Evolutionary conservation across 2,797 vertebrate species (phyloP), one percentile per base, ranked within the genome.

Genomic region (Manis pentadactyla): DNA sequence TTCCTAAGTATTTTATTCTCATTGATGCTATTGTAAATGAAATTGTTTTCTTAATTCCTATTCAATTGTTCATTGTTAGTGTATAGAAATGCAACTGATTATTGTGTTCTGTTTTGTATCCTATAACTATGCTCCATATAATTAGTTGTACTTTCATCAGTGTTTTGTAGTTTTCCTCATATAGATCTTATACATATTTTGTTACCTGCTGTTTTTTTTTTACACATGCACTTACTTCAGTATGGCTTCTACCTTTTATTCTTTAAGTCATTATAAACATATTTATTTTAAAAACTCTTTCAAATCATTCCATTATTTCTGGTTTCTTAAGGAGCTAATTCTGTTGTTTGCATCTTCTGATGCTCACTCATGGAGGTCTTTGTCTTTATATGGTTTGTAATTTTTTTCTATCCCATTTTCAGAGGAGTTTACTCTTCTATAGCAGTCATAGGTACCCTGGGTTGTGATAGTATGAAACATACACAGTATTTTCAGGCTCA

Each of bases 351-450:
- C 4, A 75, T 39, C 74, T 68, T 39, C 4, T 81, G 8, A 68
- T 18, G 74, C 11, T 69, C 42, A 53, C 29, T 86, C 18, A 74
- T 21, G 23, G 25, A 74, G 19, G 23, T 0, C 61, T 90, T 89
- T 90, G 84, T 46, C 63, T 31, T 66, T 75, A 87, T 59, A 42
- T 14, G 7, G 42, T 53, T 68, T 61, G 34, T 61, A 68, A 87
- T 46, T 66, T 81, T 93, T 93, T 82, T 68, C 46, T 71, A 31
- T 75, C 82, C 34, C 42, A 87, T 53, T 75, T 87, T 87, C 75
- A 61, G 63, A 77, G 49, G 15, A 63, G 34, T 42, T 74, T 74
- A 83, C 77, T 77, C 66, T 81, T 69, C 68, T 81, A 23, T 14
- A 59, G 59, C 46, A 86, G 12, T 42, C 5, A 18, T 10, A 77